phyloP scores from a whole-genome alignment of 1,140 invertebrate genomes.

The Choristoneura fumiferana region DNA sequence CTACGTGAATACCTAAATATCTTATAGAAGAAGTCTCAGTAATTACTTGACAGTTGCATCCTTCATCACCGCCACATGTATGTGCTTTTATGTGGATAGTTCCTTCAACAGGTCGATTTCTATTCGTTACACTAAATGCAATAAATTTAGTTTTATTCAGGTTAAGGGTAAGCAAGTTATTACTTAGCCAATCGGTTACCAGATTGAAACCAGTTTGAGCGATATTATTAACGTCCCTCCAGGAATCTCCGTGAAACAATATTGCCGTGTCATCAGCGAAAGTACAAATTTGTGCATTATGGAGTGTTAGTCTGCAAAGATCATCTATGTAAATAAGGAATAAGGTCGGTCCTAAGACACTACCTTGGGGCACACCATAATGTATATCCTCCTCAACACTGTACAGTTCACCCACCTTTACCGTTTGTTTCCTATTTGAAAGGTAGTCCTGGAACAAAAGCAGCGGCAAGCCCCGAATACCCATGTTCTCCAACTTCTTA shows the following conservation, averaged over 20 bases:
- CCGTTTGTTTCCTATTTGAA: slow-evolving; percentile 3
- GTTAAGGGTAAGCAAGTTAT: background rate
- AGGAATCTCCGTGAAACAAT: background rate
- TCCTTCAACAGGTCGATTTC: background rate
- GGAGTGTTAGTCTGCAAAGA: background rate
- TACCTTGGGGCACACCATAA: slow-evolving; percentile 24
- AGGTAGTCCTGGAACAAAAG: slow-evolving; percentile 20
- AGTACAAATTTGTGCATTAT: background rate
- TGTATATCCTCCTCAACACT: slow-evolving; percentile 10
- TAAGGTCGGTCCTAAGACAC: slow-evolving; percentile 25
- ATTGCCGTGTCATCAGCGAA: background rate
- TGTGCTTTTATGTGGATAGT: background rate
- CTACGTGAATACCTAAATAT: too few species aligned
- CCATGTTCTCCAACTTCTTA: slow-evolving; percentile 27
- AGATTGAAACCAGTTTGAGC: background rate
- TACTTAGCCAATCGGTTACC: background rate
- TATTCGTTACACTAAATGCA: background rate
- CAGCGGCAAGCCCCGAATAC: slow-evolving; percentile 24
- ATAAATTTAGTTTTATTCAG: background rate
- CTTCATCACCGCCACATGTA: background rate
- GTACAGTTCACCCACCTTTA: slow-evolving; percentile 7
- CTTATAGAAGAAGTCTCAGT: background rate
- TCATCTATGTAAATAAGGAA: slow-evolving; percentile 28
- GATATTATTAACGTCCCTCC: background rate
- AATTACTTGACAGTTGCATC: background rate